Percentiles rank a stretch among this genome's conserved stretches.
phyloP scores from a whole-genome alignment of 2,888 invertebrate species.

The Diloba caeruleocephala region DNA sequence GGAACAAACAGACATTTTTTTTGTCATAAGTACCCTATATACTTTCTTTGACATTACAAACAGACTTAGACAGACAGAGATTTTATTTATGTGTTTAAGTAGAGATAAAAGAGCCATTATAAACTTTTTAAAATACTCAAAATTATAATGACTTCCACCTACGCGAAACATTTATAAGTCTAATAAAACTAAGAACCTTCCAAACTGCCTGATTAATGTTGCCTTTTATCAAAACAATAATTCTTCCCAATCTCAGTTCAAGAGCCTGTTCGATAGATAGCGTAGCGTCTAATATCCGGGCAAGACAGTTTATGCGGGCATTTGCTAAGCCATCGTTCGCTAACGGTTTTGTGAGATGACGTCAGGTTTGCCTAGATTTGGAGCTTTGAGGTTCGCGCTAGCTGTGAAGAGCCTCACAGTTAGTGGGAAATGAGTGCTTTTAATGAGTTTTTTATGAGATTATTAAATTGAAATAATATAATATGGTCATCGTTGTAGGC shows the following conservation, averaged over 20 bases:
- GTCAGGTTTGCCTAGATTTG: conserved; percentile 40
- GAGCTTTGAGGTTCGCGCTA: conserved; percentile 13
- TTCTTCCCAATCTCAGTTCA: conserved; percentile 30
- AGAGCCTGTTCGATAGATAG: conserved; percentile 32
- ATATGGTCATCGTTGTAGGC: too few relatives aligned
- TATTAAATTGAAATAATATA: conserved; percentile 8
- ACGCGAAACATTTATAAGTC: not conserved
- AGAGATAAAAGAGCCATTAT: too few relatives aligned
- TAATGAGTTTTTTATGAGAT: not conserved
- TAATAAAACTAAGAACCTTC: not conserved
- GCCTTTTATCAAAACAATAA: conserved; percentile 23
- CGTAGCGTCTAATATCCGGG: conserved; percentile 51
- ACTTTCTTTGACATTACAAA: too few relatives aligned
- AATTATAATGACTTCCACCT: not conserved
- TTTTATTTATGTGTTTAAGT: too few relatives aligned
- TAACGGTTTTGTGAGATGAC: conserved; percentile 46
- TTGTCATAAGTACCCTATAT: too few relatives aligned
- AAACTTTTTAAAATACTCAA: not conserved
- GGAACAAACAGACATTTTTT: too few relatives aligned
- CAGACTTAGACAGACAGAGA: too few relatives aligned
- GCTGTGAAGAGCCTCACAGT: conserved; percentile 20
- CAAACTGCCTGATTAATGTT: conserved; percentile 13
- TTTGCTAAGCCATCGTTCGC: conserved; percentile 31
- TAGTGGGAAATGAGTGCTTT: conserved; percentile 6
- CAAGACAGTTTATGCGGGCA: conserved; percentile 43